phyloP scores from a whole-genome alignment of 2,797 vertebrate genomes.

The Champsocephalus gunnari region DNA sequence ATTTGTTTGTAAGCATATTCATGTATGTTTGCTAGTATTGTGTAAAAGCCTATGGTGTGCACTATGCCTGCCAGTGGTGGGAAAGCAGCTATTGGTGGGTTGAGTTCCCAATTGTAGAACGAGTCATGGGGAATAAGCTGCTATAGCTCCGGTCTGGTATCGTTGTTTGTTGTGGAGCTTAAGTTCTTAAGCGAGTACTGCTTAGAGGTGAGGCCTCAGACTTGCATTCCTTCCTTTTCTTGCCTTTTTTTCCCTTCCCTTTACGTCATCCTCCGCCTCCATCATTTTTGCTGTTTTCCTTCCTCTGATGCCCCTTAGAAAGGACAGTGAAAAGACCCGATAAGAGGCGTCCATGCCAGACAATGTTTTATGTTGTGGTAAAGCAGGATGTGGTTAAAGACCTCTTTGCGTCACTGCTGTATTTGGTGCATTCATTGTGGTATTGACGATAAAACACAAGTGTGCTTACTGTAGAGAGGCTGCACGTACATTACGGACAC shows the following conservation, averaged over 20 bases:
- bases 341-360: conserved; percentile 27
- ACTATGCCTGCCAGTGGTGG: conserved; percentile 54
- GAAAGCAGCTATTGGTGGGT: conserved; percentile 68
- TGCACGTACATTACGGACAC: neutral
- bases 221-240: conserved; percentile 37
- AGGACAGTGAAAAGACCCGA: conserved; percentile 21
- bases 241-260: conserved; percentile 9
- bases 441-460: conserved; percentile 46
- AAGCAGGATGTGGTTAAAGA: conserved; percentile 15
- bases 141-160: conserved; percentile 46
- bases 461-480: conserved; percentile 45
- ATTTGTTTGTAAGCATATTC: neutral
- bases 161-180: conserved; percentile 71
- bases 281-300: conserved; percentile 19
- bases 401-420: conserved; percentile 47
- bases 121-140: conserved; percentile 62
- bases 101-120: conserved; percentile 69
- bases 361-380: conserved; percentile 16
- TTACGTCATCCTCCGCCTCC: conserved; percentile 2
- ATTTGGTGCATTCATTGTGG: conserved; percentile 52
- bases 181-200: conserved; percentile 61
- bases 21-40: conserved; percentile 6
- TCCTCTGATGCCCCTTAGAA: conserved; percentile 2
- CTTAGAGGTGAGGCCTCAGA: conserved; percentile 57
- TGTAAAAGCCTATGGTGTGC: conserved; percentile 21